Evolutionary conservation across 92 coral and sea anemone species (phyloP).

Genomic region (Zoanthus sansibaricus): DNA sequence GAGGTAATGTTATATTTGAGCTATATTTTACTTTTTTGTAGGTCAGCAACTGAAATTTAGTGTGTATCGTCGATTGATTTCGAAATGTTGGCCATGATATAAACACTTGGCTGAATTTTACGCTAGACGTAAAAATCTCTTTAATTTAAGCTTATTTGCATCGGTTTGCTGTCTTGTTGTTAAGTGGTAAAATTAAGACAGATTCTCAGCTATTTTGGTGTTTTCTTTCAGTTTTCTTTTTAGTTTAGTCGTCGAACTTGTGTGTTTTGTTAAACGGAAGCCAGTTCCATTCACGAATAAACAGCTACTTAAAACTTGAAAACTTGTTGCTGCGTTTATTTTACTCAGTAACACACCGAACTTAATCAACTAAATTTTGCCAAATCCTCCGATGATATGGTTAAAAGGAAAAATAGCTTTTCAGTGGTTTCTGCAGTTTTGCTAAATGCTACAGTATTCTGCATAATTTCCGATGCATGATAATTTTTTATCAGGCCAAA

Average conservation of each 20-base stretch:
- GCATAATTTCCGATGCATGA: slow-evolving; percentile 41
- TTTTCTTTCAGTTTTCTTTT: background rate
- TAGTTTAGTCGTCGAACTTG: too few species aligned
- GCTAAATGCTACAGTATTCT: slow-evolving; percentile 21
- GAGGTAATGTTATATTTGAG: slow-evolving; percentile 29
- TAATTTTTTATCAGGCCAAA: slow-evolving; percentile 33
- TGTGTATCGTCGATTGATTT: slow-evolving; percentile 29
- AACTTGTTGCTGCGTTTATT: background rate
- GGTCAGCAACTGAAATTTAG: slow-evolving; percentile 11
- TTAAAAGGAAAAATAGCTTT: slow-evolving; percentile 17
- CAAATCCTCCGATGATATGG: background rate
- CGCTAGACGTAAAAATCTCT: slow-evolving; percentile 46
- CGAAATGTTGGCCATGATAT: slow-evolving; percentile 31
- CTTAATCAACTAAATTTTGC: slow-evolving; percentile 28
- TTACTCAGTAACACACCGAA: slow-evolving; percentile 19
- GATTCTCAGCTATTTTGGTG: slow-evolving; percentile 28
- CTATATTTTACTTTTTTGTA: slow-evolving; percentile 21
- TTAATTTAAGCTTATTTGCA: slow-evolving; percentile 47
- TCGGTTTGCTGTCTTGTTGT: slow-evolving; percentile 43
- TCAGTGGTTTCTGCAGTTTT: slow-evolving; percentile 40
- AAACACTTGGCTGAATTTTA: slow-evolving; percentile 39
- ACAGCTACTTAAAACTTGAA: slow-evolving; percentile 11
- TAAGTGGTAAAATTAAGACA: slow-evolving; percentile 36
- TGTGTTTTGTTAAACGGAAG: background rate
- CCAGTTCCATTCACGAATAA: slow-evolving; percentile 33